A percentile compares a stretch with the other conserved stretches of the same genome.
Conservation (phyloP, 2,113 vertebrate genomes). For the Strigops habroptila region DNA sequence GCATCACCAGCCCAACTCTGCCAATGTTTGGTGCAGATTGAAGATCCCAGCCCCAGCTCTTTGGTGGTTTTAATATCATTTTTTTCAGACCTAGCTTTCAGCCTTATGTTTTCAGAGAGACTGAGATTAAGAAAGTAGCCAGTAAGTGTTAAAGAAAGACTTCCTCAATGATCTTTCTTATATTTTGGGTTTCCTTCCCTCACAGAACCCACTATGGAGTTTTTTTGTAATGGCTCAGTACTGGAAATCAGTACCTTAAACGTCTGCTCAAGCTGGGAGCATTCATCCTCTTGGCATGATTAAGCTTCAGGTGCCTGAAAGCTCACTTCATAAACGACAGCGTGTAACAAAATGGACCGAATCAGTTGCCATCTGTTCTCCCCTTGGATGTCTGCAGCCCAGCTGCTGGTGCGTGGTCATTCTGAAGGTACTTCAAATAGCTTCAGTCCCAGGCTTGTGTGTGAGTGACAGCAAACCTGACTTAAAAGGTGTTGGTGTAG, state of each 20-base stretch:
- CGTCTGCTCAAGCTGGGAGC: neutral
- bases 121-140: neutral
- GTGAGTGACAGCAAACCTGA: neutral
- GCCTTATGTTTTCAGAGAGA: neutral
- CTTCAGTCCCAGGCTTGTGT: neutral
- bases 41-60: neutral
- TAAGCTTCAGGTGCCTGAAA: neutral
- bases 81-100: neutral
- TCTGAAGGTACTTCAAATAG: neutral
- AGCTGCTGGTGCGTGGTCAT: neutral
- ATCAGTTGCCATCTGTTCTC: slow-evolving; percentile 14
- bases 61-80: neutral
- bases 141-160: neutral
- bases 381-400: neutral
- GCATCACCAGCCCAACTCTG: neutral
- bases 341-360: neutral
- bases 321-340: neutral
- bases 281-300: neutral
- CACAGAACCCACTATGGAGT: neutral
- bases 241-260: neutral
- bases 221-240: neutral
- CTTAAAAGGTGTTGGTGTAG: neutral
- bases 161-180: neutral
- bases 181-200: neutral
- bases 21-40: neutral